Percentiles rank a stretch among this genome's conserved stretches.
phyloP scores from a whole-genome alignment of 2,888 invertebrate genomes.

The Drosophila percnosoma region DNA sequence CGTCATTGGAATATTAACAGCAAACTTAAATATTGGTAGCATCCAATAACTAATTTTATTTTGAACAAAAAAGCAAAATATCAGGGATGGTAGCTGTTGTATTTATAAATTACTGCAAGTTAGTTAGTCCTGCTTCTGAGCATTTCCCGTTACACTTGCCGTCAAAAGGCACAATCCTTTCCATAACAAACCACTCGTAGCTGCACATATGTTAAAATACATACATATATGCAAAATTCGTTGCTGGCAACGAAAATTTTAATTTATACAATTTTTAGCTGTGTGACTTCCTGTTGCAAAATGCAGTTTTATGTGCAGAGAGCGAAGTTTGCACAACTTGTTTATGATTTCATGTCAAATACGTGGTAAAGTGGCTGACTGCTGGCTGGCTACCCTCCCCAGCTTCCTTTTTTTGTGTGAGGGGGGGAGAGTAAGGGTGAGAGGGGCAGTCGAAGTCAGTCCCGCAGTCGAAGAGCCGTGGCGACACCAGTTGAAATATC shows the following conservation, averaged over 20 bases:
- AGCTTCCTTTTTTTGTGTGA: background rate
- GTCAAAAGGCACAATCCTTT: background rate
- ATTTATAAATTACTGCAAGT: background rate
- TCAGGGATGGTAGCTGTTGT: background rate
- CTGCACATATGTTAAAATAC: constrained; percentile 11
- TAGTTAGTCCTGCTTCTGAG: background rate
- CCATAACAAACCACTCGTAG: background rate
- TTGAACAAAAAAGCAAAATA: background rate
- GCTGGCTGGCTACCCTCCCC: constrained; percentile 5
- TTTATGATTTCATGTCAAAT: constrained; percentile 81
- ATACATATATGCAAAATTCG: constrained; percentile 23
- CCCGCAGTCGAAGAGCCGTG: constrained; percentile 20
- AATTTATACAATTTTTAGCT: constrained; percentile 72
- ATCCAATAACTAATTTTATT: background rate
- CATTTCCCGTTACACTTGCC: background rate
- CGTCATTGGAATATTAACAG: background rate
- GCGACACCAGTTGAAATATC: constrained; percentile 61
- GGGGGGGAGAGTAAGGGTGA: background rate
- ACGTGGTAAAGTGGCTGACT: constrained; percentile 66
- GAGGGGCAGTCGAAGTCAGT: constrained; percentile 34
- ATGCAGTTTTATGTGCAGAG: constrained; percentile 58
- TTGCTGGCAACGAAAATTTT: constrained; percentile 64
- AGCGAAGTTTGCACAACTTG: constrained; percentile 77
- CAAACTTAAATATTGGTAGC: background rate
- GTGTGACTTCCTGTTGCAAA: constrained; percentile 74